These are phyloP conservation scores for Tokudaia tokunoshimensis DNA, from an alignment of 2,797 vertebrate genomes.

Conservation along the genomic window DNA sequence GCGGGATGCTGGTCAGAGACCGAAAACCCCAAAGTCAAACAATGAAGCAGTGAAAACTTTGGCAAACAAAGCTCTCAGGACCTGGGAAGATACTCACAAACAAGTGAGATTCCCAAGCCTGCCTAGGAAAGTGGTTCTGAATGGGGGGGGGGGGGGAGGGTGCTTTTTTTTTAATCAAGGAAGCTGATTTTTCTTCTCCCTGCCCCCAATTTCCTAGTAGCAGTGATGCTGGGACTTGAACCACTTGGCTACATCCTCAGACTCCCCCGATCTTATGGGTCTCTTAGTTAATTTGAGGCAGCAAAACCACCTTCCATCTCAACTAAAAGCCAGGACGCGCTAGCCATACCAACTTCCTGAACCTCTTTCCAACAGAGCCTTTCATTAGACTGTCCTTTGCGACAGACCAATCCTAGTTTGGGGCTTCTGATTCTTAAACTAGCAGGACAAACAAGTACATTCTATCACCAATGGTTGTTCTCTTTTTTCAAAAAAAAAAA, in stretches of 20 bases:
- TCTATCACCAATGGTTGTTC: constrained; percentile 9
- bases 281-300: not conserved
- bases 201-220: too few relatives aligned
- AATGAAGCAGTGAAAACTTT: constrained; percentile 45
- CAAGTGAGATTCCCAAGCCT: constrained; percentile 55
- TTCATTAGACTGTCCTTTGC: constrained; percentile 37
- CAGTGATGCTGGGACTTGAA: too few relatives aligned
- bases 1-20: constrained; percentile 75
- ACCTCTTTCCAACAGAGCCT: constrained; percentile 21
- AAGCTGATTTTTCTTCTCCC: not conserved
- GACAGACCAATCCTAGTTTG: constrained; percentile 35
- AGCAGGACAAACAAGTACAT: not conserved
- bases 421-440: constrained; percentile 26
- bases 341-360: constrained; percentile 33
- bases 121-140: not conserved
- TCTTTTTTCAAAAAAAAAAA: not conserved
- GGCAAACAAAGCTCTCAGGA: constrained; percentile 71
- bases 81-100: constrained; percentile 52
- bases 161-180: not conserved
- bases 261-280: not conserved
- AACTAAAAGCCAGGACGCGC: constrained; percentile 42
- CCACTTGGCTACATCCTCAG: not conserved
- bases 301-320: constrained; percentile 36
- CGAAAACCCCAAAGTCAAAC: constrained; percentile 78
- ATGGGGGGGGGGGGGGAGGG: fast-evolving